Evolutionary conservation across 2,888 invertebrate species (phyloP), one percentile per base, ranked within the genome.

Genomic region (Tridacna gigas): DNA sequence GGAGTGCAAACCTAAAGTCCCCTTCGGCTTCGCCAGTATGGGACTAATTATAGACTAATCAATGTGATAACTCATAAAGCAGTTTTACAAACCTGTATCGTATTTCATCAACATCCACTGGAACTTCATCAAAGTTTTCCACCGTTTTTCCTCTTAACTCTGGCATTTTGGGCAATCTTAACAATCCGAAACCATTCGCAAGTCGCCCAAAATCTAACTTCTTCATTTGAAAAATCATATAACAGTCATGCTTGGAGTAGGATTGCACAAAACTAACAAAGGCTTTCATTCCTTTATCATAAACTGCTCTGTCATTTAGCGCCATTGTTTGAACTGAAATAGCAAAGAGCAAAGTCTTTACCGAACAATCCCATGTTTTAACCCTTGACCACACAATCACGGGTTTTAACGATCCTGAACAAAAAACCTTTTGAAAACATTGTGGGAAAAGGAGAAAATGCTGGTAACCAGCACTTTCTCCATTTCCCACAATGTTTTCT

Each of bases 211-310:
- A 95, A 90, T 98, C 97, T 28, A 99, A 95, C 94, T 99, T 98
- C 95, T 98, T 98, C 22, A 98, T 95, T 90, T 97, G 96, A 86
- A 99, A 96, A 74, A 99, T 96, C 63, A 99, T 96, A 91, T 96
- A 97, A 93, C 99, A 99, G 94, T 99, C 99, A 95, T 99, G 99
- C 94, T 99, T 99, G 18, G 97, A 97, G 95, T 99, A 99, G 0
- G 98, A 97, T 89, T 97, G 97, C 83, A 99, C 96, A 94, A 98
- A 99, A 0, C 99, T 99, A 0, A 99, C 99, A 95, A 98, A 99
- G 0, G 99, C 99, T 77, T 97, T 96, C 88, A 97, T 97, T 0
- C 97, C 98, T 93, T 97, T 97, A 93, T 99, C 99, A 93, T 97
- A 97, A 13, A 97, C 94, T 0, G 96, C 96, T 88, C 98, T 96